A percentile compares a stretch with the other conserved stretches of the same genome.
phyloP scores from a whole-genome alignment of 1,140 invertebrate genomes.

The Eumaeus atala region DNA sequence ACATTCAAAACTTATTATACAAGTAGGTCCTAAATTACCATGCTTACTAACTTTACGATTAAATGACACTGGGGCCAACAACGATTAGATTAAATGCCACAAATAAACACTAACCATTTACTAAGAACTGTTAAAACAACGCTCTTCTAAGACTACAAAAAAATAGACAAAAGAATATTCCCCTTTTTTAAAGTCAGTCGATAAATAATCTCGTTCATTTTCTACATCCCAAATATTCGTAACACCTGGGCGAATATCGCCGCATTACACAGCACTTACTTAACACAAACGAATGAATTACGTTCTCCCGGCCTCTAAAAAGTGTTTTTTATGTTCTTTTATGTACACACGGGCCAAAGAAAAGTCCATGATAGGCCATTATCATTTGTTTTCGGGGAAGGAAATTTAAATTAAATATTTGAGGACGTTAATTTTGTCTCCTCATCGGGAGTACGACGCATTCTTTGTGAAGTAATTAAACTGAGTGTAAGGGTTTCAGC shows the following conservation, averaged over 20 bases:
- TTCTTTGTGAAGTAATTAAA: conserved; percentile 72
- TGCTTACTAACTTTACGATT: too few species aligned
- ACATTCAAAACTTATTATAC: too few species aligned
- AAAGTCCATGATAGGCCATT: conserved; percentile 53
- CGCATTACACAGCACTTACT: conserved; percentile 34
- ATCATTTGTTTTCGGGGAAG: conserved; percentile 65
- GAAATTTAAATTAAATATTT: conserved; percentile 75
- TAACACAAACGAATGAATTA: conserved; percentile 44
- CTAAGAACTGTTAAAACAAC: too few species aligned
- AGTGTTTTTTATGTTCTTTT: too few species aligned
- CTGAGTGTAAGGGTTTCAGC: conserved; percentile 68
- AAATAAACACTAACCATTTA: too few species aligned
- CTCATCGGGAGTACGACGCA: conserved; percentile 70
- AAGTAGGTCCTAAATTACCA: too few species aligned
- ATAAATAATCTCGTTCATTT: too few species aligned
- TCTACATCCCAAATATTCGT: conserved; percentile 11
- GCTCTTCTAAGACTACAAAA: too few species aligned
- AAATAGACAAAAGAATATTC: too few species aligned
- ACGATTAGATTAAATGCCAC: too few species aligned
- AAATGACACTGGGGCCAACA: too few species aligned
- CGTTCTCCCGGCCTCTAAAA: conserved; percentile 40
- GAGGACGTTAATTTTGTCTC: conserved; percentile 73
- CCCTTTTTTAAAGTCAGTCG: too few species aligned
- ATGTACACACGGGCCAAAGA: conserved; percentile 37
- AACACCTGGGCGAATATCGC: conserved; percentile 58